Conservation (phyloP, 2,888 invertebrate genomes). For the Clanis bilineata region DNA sequence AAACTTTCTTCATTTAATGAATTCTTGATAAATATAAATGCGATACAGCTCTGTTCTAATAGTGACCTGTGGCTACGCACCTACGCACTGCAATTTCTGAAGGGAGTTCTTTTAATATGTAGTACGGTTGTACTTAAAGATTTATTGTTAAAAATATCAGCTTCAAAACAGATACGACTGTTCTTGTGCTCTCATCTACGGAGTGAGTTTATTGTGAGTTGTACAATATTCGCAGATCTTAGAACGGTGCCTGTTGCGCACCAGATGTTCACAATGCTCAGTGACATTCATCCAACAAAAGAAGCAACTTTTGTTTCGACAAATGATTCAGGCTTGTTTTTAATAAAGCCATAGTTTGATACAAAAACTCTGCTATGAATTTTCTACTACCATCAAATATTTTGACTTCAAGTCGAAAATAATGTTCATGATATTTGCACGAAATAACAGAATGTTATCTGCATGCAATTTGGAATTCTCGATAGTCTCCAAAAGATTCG, state of each 20-base stretch:
- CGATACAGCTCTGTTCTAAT: too few species aligned
- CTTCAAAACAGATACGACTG: not conserved
- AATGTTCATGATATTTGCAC: too few species aligned
- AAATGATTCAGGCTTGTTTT: slow-evolving; percentile 11
- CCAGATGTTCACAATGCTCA: slow-evolving; percentile 23
- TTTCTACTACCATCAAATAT: too few species aligned
- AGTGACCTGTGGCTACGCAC: too few species aligned
- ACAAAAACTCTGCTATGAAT: not conserved
- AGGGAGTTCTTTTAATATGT: not conserved
- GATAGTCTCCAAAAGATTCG: too few species aligned
- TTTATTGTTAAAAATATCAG: not conserved
- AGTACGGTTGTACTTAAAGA: too few species aligned
- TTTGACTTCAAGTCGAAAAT: too few species aligned
- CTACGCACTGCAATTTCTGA: too few species aligned
- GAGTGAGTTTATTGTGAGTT: slow-evolving; percentile 18
- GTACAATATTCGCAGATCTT: slow-evolving; percentile 7
- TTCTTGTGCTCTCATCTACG: not conserved
- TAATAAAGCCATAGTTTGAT: not conserved
- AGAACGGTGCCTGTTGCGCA: slow-evolving; percentile 32
- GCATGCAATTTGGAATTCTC: too few species aligned
- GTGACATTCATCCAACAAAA: slow-evolving; percentile 30
- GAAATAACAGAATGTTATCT: too few species aligned
- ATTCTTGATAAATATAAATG: too few species aligned
- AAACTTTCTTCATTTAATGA: too few species aligned
- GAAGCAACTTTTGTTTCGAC: slow-evolving; percentile 18